These are phyloP conservation scores for Peromyscus polionotus DNA, from an alignment of 2,113 vertebrate species.

Conservation along the genomic window DNA sequence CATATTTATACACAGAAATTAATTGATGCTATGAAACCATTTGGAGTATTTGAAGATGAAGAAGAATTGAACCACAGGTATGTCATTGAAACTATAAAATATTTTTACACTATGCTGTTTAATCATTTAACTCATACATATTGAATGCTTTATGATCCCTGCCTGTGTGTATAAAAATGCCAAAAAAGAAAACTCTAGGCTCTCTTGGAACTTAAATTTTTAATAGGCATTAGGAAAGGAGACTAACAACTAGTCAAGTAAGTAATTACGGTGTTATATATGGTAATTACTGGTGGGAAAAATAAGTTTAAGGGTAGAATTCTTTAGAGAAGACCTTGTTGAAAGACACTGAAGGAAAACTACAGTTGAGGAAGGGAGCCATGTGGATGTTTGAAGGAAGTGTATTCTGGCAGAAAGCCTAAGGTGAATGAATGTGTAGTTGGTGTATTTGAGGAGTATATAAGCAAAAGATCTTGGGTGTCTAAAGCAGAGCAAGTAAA, in stretches of 20 bases:
- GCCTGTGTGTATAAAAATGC: conserved; percentile 21
- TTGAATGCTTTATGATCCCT: neutral
- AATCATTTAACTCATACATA: conserved; percentile 48
- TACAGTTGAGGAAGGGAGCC: neutral
- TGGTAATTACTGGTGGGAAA: neutral
- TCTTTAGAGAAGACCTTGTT: conserved; percentile 45
- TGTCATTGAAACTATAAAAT: conserved; percentile 61
- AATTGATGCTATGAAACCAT: conserved; percentile 96
- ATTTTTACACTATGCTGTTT: conserved; percentile 20
- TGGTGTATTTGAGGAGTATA: conserved; percentile 21
- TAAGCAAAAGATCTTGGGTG: neutral
- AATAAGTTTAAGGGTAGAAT: neutral
- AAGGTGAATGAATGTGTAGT: neutral
- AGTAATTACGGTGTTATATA: conserved; percentile 30
- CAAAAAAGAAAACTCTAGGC: conserved; percentile 42
- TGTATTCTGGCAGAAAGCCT: neutral
- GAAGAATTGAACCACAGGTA: conserved; percentile 96
- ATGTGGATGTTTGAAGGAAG: neutral
- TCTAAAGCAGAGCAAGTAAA: conserved; percentile 30
- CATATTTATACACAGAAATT: conserved; percentile 94
- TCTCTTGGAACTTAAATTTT: conserved; percentile 34
- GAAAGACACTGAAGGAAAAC: neutral
- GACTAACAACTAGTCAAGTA: conserved; percentile 26
- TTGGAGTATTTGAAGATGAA: conserved; percentile 98
- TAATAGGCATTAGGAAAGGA: conserved; percentile 28